A percentile compares a stretch with the other conserved stretches of the same genome.
phyloP scores from a whole-genome alignment of 2,888 invertebrate genomes.

The Zaprionus obscuricornis region DNA sequence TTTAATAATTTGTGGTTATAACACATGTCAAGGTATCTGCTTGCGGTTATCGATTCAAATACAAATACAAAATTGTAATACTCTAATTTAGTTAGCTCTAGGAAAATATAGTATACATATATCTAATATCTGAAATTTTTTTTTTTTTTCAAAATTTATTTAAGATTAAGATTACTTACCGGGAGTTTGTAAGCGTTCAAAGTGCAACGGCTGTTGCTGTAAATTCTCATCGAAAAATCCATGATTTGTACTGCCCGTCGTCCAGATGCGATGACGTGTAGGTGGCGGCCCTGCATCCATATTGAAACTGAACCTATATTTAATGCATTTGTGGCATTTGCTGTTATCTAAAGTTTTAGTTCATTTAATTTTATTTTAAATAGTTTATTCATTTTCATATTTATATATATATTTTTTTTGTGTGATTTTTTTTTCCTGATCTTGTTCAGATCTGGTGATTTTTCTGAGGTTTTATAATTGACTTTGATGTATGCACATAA shows the following conservation, averaged over 20 bases:
- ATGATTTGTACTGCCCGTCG: slow-evolving; percentile 65
- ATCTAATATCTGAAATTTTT: neutral
- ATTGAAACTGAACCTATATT: slow-evolving; percentile 5
- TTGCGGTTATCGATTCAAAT: neutral
- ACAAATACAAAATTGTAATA: neutral
- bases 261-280: slow-evolving; percentile 69
- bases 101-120: neutral
- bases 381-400: too few relatives aligned
- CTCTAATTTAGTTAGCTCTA: neutral
- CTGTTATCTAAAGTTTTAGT: slow-evolving; percentile 5
- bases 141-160: too few relatives aligned
- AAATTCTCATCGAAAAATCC: slow-evolving; percentile 66
- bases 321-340: neutral
- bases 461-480: slow-evolving; percentile 28
- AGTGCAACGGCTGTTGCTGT: slow-evolving; percentile 54
- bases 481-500: slow-evolving; percentile 15
- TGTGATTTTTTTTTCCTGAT: slow-evolving; percentile 27
- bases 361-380: slow-evolving; percentile 32
- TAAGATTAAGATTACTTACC: slow-evolving; percentile 52
- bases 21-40: too few relatives aligned
- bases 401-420: slow-evolving; percentile 18
- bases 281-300: slow-evolving; percentile 54
- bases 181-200: slow-evolving; percentile 62
- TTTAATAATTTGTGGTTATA: too few relatives aligned
- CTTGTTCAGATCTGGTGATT: slow-evolving; percentile 46